Percentiles rank a stretch among this genome's conserved stretches.
phyloP scores from a whole-genome alignment of 2,888 invertebrate genomes.

The Taenaris catops region DNA sequence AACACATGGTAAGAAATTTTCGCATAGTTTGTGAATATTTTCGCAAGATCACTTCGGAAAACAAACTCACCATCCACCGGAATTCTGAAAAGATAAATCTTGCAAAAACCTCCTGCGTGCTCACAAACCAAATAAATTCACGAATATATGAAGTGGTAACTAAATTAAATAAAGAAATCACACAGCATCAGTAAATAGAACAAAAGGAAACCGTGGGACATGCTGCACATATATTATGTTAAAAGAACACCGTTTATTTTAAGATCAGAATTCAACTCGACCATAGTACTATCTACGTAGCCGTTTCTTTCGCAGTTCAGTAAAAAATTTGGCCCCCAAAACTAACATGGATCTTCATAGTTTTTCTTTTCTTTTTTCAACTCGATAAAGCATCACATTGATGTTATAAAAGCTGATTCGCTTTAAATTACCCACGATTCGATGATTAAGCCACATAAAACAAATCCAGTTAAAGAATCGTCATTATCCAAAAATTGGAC shows the following conservation, averaged over 20 bases:
- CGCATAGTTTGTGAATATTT: conserved; percentile 57
- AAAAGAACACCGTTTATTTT: conserved; percentile 37
- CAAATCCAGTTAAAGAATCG: conserved; percentile 41
- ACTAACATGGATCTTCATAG: conserved; percentile 67
- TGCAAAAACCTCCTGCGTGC: conserved; percentile 57
- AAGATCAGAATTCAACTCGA: conserved; percentile 29
- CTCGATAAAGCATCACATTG: conserved; percentile 42
- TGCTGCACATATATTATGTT: conserved; percentile 36
- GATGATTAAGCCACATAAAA: conserved; percentile 67
- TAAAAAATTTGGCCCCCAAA: conserved; percentile 51
- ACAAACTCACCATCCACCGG: conserved; percentile 70
- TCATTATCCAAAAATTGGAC: conserved; percentile 3
- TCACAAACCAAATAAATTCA: conserved; percentile 39
- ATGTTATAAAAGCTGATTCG: conserved; percentile 58
- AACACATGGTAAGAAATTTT: conserved; percentile 39
- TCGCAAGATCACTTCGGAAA: conserved; percentile 49
- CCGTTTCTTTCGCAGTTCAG: conserved; percentile 59
- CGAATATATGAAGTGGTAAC: conserved; percentile 6
- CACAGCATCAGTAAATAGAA: background rate
- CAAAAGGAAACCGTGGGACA: conserved; percentile 6
- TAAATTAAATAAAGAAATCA: background rate
- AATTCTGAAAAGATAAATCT: conserved; percentile 69
- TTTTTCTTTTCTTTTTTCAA: conserved; percentile 47
- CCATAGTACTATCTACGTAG: conserved; percentile 27
- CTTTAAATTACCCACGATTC: conserved; percentile 37